Base-by-base conservation (phyloP, 2,113 vertebrate species). In the Dipodomys stephensi region DNA sequence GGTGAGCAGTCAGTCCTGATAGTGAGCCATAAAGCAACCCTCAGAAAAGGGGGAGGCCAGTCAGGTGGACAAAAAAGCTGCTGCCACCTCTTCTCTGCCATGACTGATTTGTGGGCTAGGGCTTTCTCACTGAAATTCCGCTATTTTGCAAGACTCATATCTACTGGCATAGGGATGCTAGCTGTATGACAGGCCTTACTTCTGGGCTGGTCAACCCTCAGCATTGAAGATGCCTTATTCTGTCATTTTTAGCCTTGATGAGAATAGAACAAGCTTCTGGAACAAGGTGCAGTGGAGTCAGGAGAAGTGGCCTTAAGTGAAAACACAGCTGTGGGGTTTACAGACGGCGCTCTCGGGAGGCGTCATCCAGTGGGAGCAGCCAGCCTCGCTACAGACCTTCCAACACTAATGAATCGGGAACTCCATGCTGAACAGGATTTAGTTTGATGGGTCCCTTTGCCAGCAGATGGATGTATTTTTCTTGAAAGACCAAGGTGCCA, bases 401-500 rank as follows among this genome's bases (percentile, higher is more conserved):
- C 98, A 98, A 92, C 97, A 94, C 83, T 53, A 95, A 98, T 96
- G 97, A 97, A 96, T 97, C 46, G 96, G 98, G 98, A 98, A 96
- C 98, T 98, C 98, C 97, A 96, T 96, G 96, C 97, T 92, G 98
- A 97, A 97, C 97, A 95, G 97, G 97, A 93, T 96, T 97, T 93
- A 97, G 96, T 97, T 98, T 96, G 98, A 97, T 96, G 97, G 84
- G 95, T 88, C 95, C 78, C 60, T 16, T 60, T 97, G 97, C 46
- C 93, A 97, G 97, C 96, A 97, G 97, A 98, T 96, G 98, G 97
- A 97, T 98, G 98, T 97, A 98, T 98, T 98, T 98, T 98, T 98
- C 98, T 98, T 98, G 98, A 98, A 98, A 97, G 97, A 87, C 97
- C 82, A 1, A 96, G 92, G 94, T 98, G 98, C 98, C 98, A 98